Base-by-base conservation (phyloP, 2,888 invertebrate genomes). In the Himalopsyche tibetana region DNA sequence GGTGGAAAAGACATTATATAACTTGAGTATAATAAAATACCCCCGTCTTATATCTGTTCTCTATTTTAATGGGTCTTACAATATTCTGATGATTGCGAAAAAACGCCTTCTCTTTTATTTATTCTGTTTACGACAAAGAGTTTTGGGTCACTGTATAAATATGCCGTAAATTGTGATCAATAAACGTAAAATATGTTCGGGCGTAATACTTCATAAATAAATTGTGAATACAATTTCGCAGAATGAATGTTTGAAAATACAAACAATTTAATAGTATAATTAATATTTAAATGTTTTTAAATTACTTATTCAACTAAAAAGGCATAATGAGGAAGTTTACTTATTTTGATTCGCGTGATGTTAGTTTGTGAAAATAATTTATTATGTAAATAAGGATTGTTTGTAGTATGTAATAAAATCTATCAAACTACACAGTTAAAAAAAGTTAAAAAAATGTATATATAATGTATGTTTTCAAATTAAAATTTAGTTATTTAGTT, bases 91-190 rank as follows among this genome's bases (percentile, higher is more conserved):
- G 63, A 63, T 63, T 63, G 63, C 19, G 63, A 28, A 63, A 63
- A 63, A 63, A 63, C 63, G 63, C 63, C 63, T 63, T 63, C 63
- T 28, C 63, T 28, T 63, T 63, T 63, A 63, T 63, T 63, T 63
- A 63, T 63, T 63, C 63, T 63, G 63, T 63, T 63, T 63, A 63
- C 63, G 63, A 19, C 63, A 63, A 63, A 63, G 63, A 63, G 63
- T 63, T 63, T 63, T 63, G 63, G 63, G 63, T 63, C 63, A 63
- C 28, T 63, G 63, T 63, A 63, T 63, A 63, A 63, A 63, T 63
- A 63, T 63, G 63, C 28, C 63, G 28, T 63, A 63, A 63, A 63
- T 63, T 63, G 63, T 63, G 63, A 63, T 63, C 63, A 63, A 63
- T 63, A 63, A 63, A 63, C 63, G 63, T 63, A 63, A 19, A 63